phyloP scores from a whole-genome alignment of 2,797 vertebrate genomes.

The Odontamblyopus lacepedii region DNA sequence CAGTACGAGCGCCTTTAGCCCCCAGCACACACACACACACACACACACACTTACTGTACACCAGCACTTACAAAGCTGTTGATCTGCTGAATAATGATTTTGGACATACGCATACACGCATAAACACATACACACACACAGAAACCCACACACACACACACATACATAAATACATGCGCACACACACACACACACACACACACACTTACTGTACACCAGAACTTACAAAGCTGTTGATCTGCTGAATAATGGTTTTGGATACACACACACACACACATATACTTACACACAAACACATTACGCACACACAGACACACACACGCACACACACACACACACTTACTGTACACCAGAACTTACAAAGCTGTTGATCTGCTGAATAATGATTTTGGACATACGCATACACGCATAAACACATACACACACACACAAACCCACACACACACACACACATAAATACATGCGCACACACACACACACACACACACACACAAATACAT shows the following conservation, averaged over 20 bases:
- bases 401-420: no score
- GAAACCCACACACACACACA: no score
- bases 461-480: no score
- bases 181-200: no score
- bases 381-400: slow-evolving; percentile 61
- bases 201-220: slow-evolving; percentile 25
- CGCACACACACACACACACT: slow-evolving; percentile 17
- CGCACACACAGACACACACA: background rate
- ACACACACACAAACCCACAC: no score
- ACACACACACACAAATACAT: no score
- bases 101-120: slow-evolving; percentile 40
- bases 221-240: slow-evolving; percentile 66
- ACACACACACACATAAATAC: no score
- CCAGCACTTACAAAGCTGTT: slow-evolving; percentile 47
- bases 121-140: no score
- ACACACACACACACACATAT: no score
- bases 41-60: slow-evolving; percentile 6
- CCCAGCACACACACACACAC: slow-evolving; percentile 49
- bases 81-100: slow-evolving; percentile 76
- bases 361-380: slow-evolving; percentile 73
- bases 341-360: slow-evolving; percentile 33
- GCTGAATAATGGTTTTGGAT: slow-evolving; percentile 72
- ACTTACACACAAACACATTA: no score
- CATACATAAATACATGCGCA: no score
- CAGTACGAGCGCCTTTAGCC: slow-evolving; percentile 75